Conservation (phyloP, 1,140 invertebrate species). For the Aphelinus certus region DNA sequence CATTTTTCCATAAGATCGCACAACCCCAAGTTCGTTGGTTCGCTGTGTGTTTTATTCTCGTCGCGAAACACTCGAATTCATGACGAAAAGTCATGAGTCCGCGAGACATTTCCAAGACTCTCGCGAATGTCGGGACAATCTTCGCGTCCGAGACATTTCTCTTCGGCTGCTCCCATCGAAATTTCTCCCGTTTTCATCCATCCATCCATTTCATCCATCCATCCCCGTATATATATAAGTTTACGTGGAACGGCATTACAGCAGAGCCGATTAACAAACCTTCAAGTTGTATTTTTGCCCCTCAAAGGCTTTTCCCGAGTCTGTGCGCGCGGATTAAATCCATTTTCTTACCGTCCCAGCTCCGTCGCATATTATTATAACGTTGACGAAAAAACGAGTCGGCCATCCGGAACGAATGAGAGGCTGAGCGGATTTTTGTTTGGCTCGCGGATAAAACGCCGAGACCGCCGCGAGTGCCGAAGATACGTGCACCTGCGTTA, state of each 20-base stretch:
- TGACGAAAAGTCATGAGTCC: neutral
- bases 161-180: too few species aligned
- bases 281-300: neutral
- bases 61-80: too few species aligned
- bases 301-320: neutral
- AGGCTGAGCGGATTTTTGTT: slow-evolving; percentile 11
- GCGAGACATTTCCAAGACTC: neutral
- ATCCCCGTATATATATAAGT: neutral
- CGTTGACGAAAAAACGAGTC: neutral
- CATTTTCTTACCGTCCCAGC: neutral
- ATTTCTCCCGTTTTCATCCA: too few species aligned
- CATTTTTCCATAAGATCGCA: too few species aligned
- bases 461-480: too few species aligned
- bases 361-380: slow-evolving; percentile 3
- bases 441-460: neutral
- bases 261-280: neutral
- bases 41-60: too few species aligned
- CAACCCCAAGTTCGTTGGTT: too few species aligned
- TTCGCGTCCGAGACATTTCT: too few species aligned
- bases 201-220: too few species aligned
- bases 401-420: neutral
- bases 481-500: too few species aligned
- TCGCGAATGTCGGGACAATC: too few species aligned
- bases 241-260: neutral
- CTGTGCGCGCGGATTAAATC: neutral